phyloP scores from a whole-genome alignment of 2,888 invertebrate genomes.

The Nycteola revayana region DNA sequence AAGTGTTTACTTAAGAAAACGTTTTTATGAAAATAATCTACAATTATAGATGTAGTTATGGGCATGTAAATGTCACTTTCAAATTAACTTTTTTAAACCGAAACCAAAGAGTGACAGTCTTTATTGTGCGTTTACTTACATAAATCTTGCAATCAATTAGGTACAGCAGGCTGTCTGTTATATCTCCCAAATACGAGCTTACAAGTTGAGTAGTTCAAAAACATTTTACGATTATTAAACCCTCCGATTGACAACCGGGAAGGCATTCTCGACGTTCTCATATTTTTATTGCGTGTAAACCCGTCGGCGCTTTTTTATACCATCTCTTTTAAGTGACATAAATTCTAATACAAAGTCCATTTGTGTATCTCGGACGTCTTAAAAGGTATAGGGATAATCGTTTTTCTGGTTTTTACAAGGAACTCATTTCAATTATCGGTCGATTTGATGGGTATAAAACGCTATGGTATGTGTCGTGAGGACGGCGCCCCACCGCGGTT shows the following conservation, averaged over 20 bases:
- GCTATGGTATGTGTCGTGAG: slow-evolving; percentile 69
- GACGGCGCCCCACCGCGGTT: slow-evolving; percentile 72
- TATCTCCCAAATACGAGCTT: slow-evolving; percentile 36
- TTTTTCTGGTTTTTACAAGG: slow-evolving; percentile 81
- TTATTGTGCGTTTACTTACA: slow-evolving; percentile 4
- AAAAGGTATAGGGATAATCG: slow-evolving; percentile 80
- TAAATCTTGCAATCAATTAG: slow-evolving; percentile 22
- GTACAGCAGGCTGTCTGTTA: slow-evolving; percentile 17
- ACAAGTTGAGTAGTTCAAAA: slow-evolving; percentile 65
- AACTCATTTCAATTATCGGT: slow-evolving; percentile 82
- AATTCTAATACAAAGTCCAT: slow-evolving; percentile 82
- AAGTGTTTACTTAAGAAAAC: no score
- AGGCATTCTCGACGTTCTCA: slow-evolving; percentile 74
- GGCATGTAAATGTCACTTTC: slow-evolving; percentile 4
- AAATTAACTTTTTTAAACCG: slow-evolving; percentile 4
- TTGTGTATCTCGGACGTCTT: slow-evolving; percentile 81
- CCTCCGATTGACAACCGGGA: slow-evolving; percentile 77
- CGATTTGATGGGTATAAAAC: slow-evolving; percentile 78
- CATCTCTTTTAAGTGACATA: slow-evolving; percentile 80
- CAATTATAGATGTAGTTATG: not conserved
- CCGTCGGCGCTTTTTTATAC: slow-evolving; percentile 79
- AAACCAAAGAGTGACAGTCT: slow-evolving; percentile 5
- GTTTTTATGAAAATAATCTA: not conserved
- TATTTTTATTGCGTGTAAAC: slow-evolving; percentile 82
- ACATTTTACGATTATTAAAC: slow-evolving; percentile 81